Percentiles rank a stretch among this genome's conserved stretches.
Conservation (phyloP, 2,113 vertebrate genomes). For the Sakesphorus luctuosus region DNA sequence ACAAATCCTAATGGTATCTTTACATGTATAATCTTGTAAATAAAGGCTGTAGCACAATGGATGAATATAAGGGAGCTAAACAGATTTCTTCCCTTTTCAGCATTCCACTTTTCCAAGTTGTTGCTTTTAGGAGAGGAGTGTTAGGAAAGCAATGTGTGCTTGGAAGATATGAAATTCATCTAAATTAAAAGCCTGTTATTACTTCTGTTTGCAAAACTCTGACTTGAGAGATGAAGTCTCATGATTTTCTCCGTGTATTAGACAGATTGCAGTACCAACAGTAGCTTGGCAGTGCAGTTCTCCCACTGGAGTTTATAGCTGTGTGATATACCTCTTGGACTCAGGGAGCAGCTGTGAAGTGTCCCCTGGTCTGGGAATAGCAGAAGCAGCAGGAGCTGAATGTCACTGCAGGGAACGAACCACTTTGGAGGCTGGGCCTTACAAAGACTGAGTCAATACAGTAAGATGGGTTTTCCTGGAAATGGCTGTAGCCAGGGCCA, state of each 20-base stretch:
- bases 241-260: background rate
- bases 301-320: background rate
- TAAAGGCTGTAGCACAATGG: background rate
- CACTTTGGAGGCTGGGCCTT: background rate
- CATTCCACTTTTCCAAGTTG: background rate
- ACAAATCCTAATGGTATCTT: background rate
- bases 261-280: background rate
- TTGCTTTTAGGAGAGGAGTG: background rate
- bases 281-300: background rate
- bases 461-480: background rate
- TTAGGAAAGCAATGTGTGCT: background rate
- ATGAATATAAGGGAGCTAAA: background rate
- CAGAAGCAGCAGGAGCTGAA: background rate
- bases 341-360: background rate
- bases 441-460: background rate
- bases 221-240: background rate
- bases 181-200: background rate
- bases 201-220: background rate
- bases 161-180: background rate
- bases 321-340: background rate
- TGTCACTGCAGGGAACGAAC: background rate
- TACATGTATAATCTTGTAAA: background rate
- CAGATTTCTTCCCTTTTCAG: background rate
- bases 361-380: background rate
- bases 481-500: background rate